Conservation (phyloP, 2,113 vertebrate genomes). For the Sapajus apella region DNA sequence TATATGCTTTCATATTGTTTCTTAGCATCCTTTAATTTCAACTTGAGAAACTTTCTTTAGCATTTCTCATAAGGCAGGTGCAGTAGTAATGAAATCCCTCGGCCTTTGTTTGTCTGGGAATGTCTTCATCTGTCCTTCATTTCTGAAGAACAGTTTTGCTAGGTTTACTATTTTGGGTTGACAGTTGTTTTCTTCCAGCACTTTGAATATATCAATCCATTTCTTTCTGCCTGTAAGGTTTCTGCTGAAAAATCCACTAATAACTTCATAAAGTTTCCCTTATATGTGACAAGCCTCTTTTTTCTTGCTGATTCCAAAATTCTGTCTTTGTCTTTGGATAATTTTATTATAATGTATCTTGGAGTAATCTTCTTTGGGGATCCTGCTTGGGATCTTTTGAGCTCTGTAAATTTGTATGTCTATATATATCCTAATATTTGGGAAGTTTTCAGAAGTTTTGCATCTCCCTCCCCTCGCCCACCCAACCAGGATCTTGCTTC, state of each 20-base stretch:
- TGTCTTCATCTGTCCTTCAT: not conserved
- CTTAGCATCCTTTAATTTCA: not conserved
- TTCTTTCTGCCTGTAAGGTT: not conserved
- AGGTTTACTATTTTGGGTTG: not conserved
- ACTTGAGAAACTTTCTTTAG: not conserved
- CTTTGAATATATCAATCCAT: not conserved
- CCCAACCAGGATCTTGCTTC: no score
- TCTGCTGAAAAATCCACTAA: not conserved
- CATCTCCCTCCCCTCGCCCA: no score
- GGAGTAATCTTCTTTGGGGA: not conserved
- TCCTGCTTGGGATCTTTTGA: not conserved
- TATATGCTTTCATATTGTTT: not conserved
- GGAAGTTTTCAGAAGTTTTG: not conserved
- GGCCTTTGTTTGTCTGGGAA: not conserved
- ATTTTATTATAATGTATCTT: not conserved
- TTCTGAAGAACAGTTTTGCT: not conserved
- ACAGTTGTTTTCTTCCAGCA: not conserved
- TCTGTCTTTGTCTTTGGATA: not conserved
- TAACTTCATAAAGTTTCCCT: not conserved
- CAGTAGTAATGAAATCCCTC: not conserved
- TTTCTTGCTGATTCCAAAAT: not conserved
- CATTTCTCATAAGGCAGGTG: not conserved
- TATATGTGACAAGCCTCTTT: not conserved
- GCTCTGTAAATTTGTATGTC: not conserved
- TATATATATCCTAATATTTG: not conserved